Evolutionary conservation across 1,140 invertebrate genomes (phyloP), one percentile per base, ranked within the genome.

Genomic region (Drosophila oshimai): DNA sequence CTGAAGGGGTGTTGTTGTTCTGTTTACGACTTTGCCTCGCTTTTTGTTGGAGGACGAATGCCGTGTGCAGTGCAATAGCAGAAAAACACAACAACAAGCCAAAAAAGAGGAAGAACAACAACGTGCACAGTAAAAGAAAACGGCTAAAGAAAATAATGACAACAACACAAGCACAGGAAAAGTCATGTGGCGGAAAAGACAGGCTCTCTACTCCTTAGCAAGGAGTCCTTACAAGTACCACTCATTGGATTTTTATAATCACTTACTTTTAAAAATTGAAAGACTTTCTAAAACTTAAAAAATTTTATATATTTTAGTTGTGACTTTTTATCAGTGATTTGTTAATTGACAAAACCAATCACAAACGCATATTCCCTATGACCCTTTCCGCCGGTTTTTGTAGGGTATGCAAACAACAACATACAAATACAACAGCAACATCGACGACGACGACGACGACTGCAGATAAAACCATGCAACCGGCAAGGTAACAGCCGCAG

Each of bases 21-120:
- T 53, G 46, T 68, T 77, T 64, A 73, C 69, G 34, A 62, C 76
- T 69, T 74, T 75, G 37, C 64, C 64, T 62, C 51, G 65, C 44
- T 69, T 78, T 60, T 68, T 79, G 71, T 87, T 83, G 80, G 81
- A 86, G 80, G 80, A 86, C 80, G 80, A 86, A 86, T 87, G 76
- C 41, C 47, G 71, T 86, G 80, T 67, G 75, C 26, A 84, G 53
- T 55, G 71, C 62, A 84, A 84, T 71, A 78, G 76, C 67, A 80
- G 75, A 86, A 79, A 75, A 64, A 86, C 67, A 64, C 61, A 64
- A 65, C 61, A 65, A 62, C 53, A 57, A 44, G 33, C 53, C n/a
- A n/a, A 22, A 26, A 20, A 17, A 49, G 29, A 26, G 20, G 13
- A 28, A 57, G 20, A 57, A 28, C 22, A 45, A 33, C 39, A 58